Evolutionary conservation across 2,797 vertebrate genomes (phyloP), one percentile per base, ranked within the genome.

Genomic region (Helostoma temminkii): DNA sequence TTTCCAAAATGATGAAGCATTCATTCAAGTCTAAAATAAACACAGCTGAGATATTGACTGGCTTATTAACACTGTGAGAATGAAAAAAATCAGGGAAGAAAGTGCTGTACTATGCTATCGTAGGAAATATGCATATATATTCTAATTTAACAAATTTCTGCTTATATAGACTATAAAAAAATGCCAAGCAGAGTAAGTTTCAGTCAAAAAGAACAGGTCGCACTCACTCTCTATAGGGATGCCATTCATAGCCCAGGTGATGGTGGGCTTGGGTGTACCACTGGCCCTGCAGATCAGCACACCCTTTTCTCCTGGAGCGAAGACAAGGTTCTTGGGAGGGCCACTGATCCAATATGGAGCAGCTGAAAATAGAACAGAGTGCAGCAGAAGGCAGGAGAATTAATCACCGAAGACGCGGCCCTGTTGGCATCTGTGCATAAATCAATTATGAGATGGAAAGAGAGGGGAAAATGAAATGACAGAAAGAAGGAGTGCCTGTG

Each of bases 281-380:
- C 94, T 96, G 58, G 96, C 97, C 92, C 95, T 93, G 91, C 98
- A 99, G 83, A 93, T 96, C 76, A 99, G 80, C 6, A 85, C 86
- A 0, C 97, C 95, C 8, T 91, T 94, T 88, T 98, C 97, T 88
- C 94, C 94, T 25, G 98, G 97, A 76, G 97, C 96, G 36, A 99
- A 85, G 59, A 99, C 93, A 53, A 98, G 95, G 78, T 99, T 98
- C 64, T 84, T 93, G 61, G 98, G 96, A 60, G 93, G 7, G 9
- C 81, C 90, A 37, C 87, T 93, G 90, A 99, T 96, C 98, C 98
- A 99, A 85, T 98, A 99, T 0, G 98, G 98, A 66, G 97, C 95
- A 83, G 98, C 98, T 99, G 80, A 45, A 85, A 78, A 71, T 28
- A 74, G 63, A 76, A 41, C 45, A 75, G 72, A 82, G 56, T 5